Conservation (phyloP, 2,888 invertebrate species). For the Trichacis sp. region DNA sequence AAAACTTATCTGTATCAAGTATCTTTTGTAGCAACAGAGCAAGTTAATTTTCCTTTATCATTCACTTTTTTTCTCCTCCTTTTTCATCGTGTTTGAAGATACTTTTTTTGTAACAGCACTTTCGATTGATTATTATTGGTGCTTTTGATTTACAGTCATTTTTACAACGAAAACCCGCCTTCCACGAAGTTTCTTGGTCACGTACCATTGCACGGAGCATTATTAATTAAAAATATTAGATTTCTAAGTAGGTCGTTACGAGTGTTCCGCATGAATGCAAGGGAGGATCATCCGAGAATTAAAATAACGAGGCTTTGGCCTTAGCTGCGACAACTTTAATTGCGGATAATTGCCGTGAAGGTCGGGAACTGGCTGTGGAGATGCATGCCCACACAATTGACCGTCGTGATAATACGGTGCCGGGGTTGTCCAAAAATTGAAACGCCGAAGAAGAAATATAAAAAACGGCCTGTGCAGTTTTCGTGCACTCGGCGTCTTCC, state of each 20-base stretch:
- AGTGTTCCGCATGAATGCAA: constrained; percentile 34
- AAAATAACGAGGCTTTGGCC: constrained; percentile 55
- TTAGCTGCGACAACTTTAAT: constrained; percentile 62
- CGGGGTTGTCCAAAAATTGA: neutral
- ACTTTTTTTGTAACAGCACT: too few species aligned
- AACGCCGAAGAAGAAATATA: constrained; percentile 21
- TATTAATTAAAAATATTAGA: neutral
- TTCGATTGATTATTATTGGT: too few species aligned
- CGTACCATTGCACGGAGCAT: neutral
- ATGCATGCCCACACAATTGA: constrained; percentile 59
- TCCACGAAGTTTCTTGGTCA: too few species aligned
- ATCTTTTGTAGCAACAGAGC: too few species aligned
- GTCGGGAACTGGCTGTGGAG: constrained; percentile 63
- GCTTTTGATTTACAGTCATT: too few species aligned
- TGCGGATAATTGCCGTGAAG: constrained; percentile 65
- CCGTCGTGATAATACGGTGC: constrained; percentile 41
- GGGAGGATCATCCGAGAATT: constrained; percentile 53
- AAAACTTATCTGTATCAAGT: too few species aligned
- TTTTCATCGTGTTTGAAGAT: too few species aligned
- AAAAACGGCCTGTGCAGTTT: neutral
- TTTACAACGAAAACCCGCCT: too few species aligned
- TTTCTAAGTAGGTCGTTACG: neutral
- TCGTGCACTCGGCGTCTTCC: neutral
- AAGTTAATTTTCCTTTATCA: too few species aligned
- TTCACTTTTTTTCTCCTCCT: too few species aligned